phyloP scores from a whole-genome alignment of 2,113 vertebrate species.

The Carassius auratus region DNA sequence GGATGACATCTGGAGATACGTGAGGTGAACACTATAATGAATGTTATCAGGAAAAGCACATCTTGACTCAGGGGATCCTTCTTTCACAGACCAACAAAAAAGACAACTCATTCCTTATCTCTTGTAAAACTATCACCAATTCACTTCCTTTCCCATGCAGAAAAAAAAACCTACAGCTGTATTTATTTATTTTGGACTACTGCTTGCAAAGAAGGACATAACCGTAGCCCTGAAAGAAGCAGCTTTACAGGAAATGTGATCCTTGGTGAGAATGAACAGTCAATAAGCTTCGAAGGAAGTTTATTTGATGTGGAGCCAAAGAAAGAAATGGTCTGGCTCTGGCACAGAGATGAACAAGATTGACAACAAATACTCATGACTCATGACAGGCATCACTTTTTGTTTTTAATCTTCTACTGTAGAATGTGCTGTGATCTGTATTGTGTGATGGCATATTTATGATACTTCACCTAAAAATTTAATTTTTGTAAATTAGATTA shows the following conservation, averaged over 20 bases:
- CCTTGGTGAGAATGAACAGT: constrained; percentile 21
- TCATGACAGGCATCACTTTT: background rate
- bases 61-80: constrained; percentile 6
- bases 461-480: background rate
- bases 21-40: constrained; percentile 20
- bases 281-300: constrained; percentile 27
- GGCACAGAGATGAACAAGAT: background rate
- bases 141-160: background rate
- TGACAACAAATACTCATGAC: background rate
- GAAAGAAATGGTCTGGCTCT: background rate
- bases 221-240: constrained; percentile 7
- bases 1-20: constrained; percentile 34
- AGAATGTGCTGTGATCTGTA: background rate
- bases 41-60: constrained; percentile 28
- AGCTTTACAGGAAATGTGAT: constrained; percentile 22
- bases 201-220: constrained; percentile 4
- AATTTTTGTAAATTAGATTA: no score
- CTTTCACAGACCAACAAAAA: constrained; percentile 1
- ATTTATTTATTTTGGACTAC: background rate
- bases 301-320: constrained; percentile 40
- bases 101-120: background rate
- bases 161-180: background rate
- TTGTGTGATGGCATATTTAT: background rate
- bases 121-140: background rate
- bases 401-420: background rate